Evolutionary conservation across 2,888 invertebrate species (phyloP).

Genomic region (Dendrolimus pini): DNA sequence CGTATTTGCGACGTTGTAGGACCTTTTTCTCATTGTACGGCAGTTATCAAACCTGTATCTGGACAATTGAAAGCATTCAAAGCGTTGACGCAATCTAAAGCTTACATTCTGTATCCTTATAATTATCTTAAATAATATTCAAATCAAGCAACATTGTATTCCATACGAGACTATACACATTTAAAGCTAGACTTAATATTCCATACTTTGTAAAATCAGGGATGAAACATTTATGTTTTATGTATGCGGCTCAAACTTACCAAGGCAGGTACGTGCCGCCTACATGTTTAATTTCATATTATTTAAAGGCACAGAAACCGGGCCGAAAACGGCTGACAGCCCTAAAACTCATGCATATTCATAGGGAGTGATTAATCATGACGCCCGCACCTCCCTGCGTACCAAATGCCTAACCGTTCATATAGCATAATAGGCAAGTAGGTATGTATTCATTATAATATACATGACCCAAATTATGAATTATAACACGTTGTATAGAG

Average conservation of each 20-base stretch:
- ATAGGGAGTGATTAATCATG: constrained; percentile 69
- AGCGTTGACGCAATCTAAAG: too few relatives aligned
- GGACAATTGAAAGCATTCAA: too few relatives aligned
- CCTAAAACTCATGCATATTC: constrained; percentile 69
- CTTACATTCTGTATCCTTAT: too few relatives aligned
- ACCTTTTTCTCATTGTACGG: too few relatives aligned
- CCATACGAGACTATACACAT: too few relatives aligned
- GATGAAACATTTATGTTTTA: constrained; percentile 17
- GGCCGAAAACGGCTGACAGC: constrained; percentile 40
- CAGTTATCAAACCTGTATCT: too few relatives aligned
- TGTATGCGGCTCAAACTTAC: constrained; percentile 20
- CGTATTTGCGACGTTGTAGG: too few relatives aligned
- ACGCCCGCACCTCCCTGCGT: constrained; percentile 26
- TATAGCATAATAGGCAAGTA: constrained; percentile 31
- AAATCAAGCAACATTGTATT: too few relatives aligned
- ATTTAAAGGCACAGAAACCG: constrained; percentile 51
- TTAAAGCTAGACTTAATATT: too few relatives aligned
- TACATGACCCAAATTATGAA: constrained; percentile 32
- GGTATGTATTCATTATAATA: constrained; percentile 31
- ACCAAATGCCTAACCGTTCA: constrained; percentile 22
- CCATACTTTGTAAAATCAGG: constrained; percentile 12
- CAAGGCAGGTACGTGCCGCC: constrained; percentile 16
- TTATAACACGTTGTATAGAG: constrained; percentile 32
- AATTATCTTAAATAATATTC: too few relatives aligned
- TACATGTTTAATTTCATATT: constrained; percentile 67